A percentile compares a stretch with the other conserved stretches of the same genome.
Evolutionary conservation across 2,797 vertebrate species (phyloP).

Genomic region (Scleropages formosus): DNA sequence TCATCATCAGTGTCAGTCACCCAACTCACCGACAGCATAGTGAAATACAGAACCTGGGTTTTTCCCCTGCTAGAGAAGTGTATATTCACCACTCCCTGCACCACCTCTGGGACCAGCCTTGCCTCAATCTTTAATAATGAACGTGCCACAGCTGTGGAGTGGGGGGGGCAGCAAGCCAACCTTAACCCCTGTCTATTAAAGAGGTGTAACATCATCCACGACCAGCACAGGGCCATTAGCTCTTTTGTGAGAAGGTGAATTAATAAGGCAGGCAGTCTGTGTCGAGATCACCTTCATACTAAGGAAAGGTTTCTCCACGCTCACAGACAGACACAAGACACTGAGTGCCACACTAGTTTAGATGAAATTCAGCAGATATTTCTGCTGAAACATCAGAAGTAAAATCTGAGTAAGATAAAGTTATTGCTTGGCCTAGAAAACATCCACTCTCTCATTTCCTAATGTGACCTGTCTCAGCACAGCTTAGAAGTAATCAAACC

Average conservation of each 20-base stretch:
- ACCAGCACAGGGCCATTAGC: constrained; percentile 2
- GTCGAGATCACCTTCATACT: neutral
- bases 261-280: neutral
- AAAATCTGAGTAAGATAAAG: neutral
- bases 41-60: neutral
- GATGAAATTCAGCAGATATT: neutral
- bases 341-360: constrained; percentile 3
- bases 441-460: neutral
- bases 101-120: neutral
- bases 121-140: constrained; percentile 7
- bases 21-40: neutral
- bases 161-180: neutral
- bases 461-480: too few species aligned
- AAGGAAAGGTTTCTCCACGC: neutral
- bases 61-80: neutral
- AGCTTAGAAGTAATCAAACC: too few species aligned
- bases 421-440: neutral
- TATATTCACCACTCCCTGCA: neutral
- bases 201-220: neutral
- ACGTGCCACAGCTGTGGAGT: neutral
- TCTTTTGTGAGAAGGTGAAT: constrained; percentile 13
- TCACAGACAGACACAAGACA: constrained; percentile 9
- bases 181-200: constrained; percentile 1
- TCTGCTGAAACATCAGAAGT: constrained; percentile 10
- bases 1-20: constrained; percentile 1